These are phyloP conservation scores for Ladona fulva DNA, from an alignment of 1,140 invertebrate genomes.

Conservation along the genomic window DNA sequence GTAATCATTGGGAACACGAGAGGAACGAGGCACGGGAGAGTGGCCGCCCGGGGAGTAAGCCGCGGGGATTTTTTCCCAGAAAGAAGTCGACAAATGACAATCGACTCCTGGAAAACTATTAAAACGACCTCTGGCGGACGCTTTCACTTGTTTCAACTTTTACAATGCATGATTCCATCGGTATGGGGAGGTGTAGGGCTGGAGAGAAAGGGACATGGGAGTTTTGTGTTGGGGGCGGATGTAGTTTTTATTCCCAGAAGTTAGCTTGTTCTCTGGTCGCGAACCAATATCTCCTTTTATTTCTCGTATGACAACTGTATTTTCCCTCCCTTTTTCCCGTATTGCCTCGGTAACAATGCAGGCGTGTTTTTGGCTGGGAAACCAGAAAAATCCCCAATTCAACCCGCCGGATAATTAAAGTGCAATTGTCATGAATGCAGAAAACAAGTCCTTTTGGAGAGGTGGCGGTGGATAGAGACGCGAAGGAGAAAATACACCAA, in stretches of 20 bases:
- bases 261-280: background rate
- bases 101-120: background rate
- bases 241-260: conserved; percentile 6
- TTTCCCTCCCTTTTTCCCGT: background rate
- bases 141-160: conserved; percentile 10
- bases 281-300: conserved; percentile 1
- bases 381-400: background rate
- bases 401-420: background rate
- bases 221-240: background rate
- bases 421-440: background rate
- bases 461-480: no score
- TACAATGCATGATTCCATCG: background rate
- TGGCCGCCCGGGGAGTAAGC: no score
- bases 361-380: background rate
- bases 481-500: no score
- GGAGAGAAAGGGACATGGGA: background rate
- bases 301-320: background rate
- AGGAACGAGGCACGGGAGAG: no score
- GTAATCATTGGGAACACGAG: background rate
- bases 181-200: background rate
- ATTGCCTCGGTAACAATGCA: background rate
- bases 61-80: background rate
- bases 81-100: conserved; percentile 6
- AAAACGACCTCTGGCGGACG: background rate
- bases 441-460: background rate